Evolutionary conservation across 92 coral and sea anemone species (phyloP).

Genomic region (Epizoanthus scotinus): DNA sequence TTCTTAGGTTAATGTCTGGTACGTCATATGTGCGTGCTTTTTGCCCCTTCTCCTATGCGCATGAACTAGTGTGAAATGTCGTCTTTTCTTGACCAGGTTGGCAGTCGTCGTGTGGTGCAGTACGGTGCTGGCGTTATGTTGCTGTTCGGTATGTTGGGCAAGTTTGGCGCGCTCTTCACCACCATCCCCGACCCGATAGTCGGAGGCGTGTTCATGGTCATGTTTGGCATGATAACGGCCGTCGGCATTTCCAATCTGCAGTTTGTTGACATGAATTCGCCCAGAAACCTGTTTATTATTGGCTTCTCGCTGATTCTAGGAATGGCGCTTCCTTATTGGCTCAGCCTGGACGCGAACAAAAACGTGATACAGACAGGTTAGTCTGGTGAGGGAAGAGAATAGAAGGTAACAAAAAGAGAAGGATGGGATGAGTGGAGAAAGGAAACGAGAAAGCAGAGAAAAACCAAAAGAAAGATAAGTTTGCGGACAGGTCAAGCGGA

Average conservation of each 20-base stretch:
- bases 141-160: constrained; percentile 71
- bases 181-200: constrained; percentile 92
- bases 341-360: too few relatives aligned
- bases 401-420: too few relatives aligned
- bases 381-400: too few relatives aligned
- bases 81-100: constrained; percentile 63
- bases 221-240: constrained; percentile 86
- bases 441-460: too few relatives aligned
- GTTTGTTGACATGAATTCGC: constrained; percentile 79
- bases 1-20: too few relatives aligned
- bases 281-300: constrained; percentile 83
- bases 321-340: constrained; percentile 71
- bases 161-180: constrained; percentile 84
- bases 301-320: constrained; percentile 82
- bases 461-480: too few relatives aligned
- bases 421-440: too few relatives aligned
- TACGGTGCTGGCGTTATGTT: constrained; percentile 78
- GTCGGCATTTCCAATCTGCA: constrained; percentile 89
- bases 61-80: too few relatives aligned
- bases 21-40: too few relatives aligned
- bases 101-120: constrained; percentile 90
- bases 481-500: too few relatives aligned
- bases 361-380: too few relatives aligned
- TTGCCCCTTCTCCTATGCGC: too few relatives aligned
- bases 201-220: constrained; percentile 82